phyloP scores from a whole-genome alignment of 2,888 invertebrate species.

The Leptinotarsa juncta region DNA sequence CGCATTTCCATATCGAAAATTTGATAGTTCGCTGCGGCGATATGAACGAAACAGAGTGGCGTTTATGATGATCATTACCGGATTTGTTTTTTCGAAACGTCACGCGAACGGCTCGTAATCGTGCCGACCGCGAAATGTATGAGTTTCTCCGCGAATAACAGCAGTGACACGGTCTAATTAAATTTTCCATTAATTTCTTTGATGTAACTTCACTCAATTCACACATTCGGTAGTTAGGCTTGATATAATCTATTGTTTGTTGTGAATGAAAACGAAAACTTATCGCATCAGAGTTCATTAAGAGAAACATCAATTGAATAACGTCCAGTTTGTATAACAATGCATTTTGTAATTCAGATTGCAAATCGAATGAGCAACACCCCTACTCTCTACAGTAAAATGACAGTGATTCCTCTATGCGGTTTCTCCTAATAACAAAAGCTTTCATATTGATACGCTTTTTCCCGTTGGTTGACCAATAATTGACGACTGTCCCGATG shows the following conservation, averaged over 20 bases:
- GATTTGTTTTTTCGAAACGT: conserved; percentile 34
- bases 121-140: conserved; percentile 35
- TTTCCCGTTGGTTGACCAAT: too few relatives aligned
- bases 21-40: not conserved
- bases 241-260: not conserved
- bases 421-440: too few relatives aligned
- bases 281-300: not conserved
- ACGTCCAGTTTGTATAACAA: too few relatives aligned
- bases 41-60: conserved; percentile 22
- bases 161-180: conserved; percentile 21
- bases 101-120: conserved; percentile 43
- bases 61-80: conserved; percentile 36
- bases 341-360: too few relatives aligned
- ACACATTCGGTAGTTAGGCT: conserved; percentile 10
- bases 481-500: too few relatives aligned
- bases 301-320: not conserved
- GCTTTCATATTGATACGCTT: too few relatives aligned
- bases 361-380: too few relatives aligned
- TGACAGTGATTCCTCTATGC: too few relatives aligned
- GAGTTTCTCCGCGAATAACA: conserved; percentile 15
- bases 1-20: conserved; percentile 19
- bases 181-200: conserved; percentile 18
- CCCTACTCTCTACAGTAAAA: too few relatives aligned
- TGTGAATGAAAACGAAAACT: not conserved
- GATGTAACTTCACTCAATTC: conserved; percentile 8